Conservation (phyloP, 2,113 vertebrate species). For the Mionectes macconnelli region DNA sequence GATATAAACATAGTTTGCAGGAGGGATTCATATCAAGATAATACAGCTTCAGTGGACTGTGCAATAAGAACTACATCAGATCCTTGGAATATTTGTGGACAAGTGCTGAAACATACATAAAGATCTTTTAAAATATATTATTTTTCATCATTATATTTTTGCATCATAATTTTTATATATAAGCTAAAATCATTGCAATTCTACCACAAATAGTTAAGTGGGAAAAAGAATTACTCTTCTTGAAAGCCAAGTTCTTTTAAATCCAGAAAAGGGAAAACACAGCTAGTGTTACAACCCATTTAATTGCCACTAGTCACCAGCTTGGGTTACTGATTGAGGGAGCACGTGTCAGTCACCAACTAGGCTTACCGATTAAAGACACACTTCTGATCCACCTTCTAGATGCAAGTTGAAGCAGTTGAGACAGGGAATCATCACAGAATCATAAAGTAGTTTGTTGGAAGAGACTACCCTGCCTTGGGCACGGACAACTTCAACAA, state of each 20-base stretch:
- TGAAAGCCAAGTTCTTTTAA: not conserved
- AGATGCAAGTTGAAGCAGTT: not conserved
- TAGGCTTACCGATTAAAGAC: not conserved
- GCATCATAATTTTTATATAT: not conserved
- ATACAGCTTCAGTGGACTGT: not conserved
- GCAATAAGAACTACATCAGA: not conserved
- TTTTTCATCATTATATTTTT: not conserved
- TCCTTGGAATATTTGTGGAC: not conserved
- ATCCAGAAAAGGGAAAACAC: not conserved
- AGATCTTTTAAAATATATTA: not conserved
- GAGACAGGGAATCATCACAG: not conserved
- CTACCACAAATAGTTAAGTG: not conserved
- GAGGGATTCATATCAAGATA: not conserved
- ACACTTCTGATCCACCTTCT: not conserved
- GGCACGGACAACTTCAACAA: not conserved
- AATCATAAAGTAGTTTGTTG: not conserved
- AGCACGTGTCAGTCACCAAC: not conserved
- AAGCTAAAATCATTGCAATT: not conserved
- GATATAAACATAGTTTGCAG: not conserved
- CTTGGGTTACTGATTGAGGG: not conserved
- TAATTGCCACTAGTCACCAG: not conserved
- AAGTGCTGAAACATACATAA: not conserved
- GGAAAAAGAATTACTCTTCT: not conserved
- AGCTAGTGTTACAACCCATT: not conserved
- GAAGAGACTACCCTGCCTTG: not conserved